A percentile compares a stretch with the other conserved stretches of the same genome.
phyloP scores from a whole-genome alignment of 1,140 invertebrate genomes.

The Diploscapter pachys region DNA sequence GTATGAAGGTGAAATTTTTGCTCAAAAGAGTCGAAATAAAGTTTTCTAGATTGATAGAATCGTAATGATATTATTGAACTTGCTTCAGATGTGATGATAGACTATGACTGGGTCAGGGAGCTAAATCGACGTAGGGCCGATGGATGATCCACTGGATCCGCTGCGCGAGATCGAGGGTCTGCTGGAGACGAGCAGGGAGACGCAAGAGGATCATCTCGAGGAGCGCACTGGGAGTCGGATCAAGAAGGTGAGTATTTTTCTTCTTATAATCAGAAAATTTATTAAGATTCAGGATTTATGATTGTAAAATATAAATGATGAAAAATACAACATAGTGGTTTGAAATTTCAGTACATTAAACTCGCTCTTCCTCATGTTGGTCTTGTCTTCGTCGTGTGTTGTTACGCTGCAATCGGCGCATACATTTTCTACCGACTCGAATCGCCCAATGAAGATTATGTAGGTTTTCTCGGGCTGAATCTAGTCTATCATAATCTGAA shows the following conservation, averaged over 20 bases:
- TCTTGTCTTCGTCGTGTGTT: constrained; percentile 85
- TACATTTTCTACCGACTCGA: constrained; percentile 85
- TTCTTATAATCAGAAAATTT: not conserved
- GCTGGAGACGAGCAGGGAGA: constrained; percentile 11
- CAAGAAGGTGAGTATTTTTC: constrained; percentile 5
- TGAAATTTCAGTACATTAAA: constrained; percentile 45
- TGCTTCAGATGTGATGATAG: too few species aligned
- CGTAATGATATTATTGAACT: too few species aligned
- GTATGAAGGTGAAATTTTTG: too few species aligned
- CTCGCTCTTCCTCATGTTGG: constrained; percentile 70
- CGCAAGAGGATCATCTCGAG: not conserved
- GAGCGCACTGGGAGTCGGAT: not conserved
- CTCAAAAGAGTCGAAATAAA: too few species aligned
- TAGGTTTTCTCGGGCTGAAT: constrained; percentile 59
- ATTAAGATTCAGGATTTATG: too few species aligned
- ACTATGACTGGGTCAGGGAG: too few species aligned
- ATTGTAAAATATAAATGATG: too few species aligned
- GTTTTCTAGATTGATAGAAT: too few species aligned
- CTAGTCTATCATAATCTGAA: constrained; percentile 32
- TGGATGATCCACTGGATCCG: too few species aligned
- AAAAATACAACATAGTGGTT: too few species aligned
- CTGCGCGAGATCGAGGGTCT: constrained; percentile 24
- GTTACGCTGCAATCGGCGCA: constrained; percentile 91
- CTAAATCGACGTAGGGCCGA: too few species aligned
- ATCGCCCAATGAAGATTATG: constrained; percentile 67